Conservation (phyloP, 37 sponge, comb jelly and placozoan genomes). For the Ianthella basta region DNA sequence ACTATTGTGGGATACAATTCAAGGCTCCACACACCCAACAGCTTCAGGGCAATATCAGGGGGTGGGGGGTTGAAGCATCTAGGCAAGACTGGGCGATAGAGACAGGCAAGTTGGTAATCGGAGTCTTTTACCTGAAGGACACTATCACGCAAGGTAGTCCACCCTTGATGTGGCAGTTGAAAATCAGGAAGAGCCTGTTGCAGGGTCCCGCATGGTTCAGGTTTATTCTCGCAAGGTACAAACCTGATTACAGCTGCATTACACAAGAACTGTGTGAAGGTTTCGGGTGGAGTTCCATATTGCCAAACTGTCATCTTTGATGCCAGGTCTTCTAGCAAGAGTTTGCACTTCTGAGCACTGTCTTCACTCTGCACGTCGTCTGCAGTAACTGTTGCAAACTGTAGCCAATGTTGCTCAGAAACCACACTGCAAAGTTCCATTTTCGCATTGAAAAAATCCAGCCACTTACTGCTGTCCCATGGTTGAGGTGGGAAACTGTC, state of each 20-base stretch:
- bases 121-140: background rate
- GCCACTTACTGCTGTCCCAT: conserved; percentile 24
- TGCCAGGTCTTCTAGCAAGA: background rate
- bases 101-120: background rate
- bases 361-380: background rate
- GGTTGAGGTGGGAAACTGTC: conserved; percentile 20
- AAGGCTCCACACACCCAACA: conserved; percentile 1
- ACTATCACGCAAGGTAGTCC: conserved; percentile 1
- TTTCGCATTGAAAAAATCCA: background rate
- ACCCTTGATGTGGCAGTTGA: background rate
- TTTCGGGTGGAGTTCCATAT: too few relatives aligned
- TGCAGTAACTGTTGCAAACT: background rate
- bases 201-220: background rate
- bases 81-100: background rate
- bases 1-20: background rate
- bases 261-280: background rate
- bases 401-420: conserved; percentile 5
- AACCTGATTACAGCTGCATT: background rate
- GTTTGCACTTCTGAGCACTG: background rate
- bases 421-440: background rate
- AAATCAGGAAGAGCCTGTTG: background rate
- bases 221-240: background rate
- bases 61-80: background rate
- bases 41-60: background rate
- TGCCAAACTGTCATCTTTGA: background rate